Percentiles rank a stretch among this genome's conserved stretches.
Conservation (phyloP, 2,113 vertebrate species). For the Strix uralensis region DNA sequence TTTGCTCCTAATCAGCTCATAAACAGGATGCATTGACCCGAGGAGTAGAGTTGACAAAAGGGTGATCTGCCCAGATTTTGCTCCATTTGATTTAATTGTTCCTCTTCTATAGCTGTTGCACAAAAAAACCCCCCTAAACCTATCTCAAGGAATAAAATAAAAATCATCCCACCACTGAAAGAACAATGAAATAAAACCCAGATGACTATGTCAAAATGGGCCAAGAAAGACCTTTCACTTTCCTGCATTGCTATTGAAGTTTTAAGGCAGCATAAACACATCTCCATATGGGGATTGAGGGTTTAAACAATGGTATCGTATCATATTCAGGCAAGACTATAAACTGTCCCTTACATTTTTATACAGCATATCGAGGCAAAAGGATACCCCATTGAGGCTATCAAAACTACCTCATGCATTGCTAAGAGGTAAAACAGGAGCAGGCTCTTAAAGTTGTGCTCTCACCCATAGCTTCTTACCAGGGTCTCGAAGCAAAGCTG, state of each 20-base stretch:
- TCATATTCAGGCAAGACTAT: not conserved
- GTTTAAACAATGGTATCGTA: not conserved
- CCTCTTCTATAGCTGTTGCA: not conserved
- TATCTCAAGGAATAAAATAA: not conserved
- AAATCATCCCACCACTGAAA: not conserved
- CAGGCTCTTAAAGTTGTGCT: not conserved
- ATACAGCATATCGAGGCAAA: not conserved
- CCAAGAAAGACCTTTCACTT: not conserved
- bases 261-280: not conserved
- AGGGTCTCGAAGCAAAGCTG: not conserved
- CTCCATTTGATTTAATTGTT: slow-evolving; percentile 1
- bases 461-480: not conserved
- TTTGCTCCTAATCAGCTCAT: not conserved
- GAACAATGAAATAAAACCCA: not conserved
- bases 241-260: not conserved
- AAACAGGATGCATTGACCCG: not conserved
- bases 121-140: not conserved
- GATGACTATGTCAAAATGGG: not conserved
- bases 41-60: not conserved
- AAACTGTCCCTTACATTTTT: not conserved
- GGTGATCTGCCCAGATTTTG: not conserved
- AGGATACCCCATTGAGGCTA: not conserved
- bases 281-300: not conserved
- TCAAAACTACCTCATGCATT: not conserved
- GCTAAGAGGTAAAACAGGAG: not conserved